These are phyloP conservation scores for Perca fluviatilis DNA, from an alignment of 2,113 vertebrate species.

Conservation along the genomic window DNA sequence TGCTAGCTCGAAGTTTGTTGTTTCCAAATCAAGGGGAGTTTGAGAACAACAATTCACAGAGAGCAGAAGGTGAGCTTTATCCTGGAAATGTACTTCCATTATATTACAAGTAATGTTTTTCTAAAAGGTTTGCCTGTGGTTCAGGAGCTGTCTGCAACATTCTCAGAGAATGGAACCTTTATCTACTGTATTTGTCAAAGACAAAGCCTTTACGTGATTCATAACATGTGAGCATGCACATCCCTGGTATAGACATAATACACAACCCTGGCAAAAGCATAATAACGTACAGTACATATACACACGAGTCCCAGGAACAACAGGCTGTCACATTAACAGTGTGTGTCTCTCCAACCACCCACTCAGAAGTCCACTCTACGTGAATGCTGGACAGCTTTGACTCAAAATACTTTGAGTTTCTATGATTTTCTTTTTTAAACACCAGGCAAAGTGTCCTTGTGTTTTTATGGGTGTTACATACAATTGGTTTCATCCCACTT, in stretches of 20 bases:
- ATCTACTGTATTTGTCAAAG: neutral
- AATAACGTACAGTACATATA: neutral
- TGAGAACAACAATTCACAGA: no score
- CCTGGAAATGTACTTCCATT: no score
- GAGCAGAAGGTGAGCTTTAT: no score
- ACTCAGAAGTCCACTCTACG: slow-evolving; percentile 22
- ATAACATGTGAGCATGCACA: neutral
- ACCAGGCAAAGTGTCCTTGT: neutral
- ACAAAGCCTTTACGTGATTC: neutral
- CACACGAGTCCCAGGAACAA: slow-evolving; percentile 22
- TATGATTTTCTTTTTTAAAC: slow-evolving; percentile 27
- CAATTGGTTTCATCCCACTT: neutral
- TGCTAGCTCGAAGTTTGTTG: no score
- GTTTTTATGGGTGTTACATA: slow-evolving; percentile 4
- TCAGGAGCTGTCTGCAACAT: neutral
- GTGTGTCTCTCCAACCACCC: slow-evolving; percentile 33
- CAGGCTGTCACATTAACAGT: slow-evolving; percentile 21
- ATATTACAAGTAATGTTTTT: neutral
- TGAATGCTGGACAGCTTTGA: slow-evolving; percentile 24
- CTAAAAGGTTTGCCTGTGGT: neutral
- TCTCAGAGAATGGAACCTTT: neutral
- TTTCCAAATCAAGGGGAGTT: no score
- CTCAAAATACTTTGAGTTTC: slow-evolving; percentile 21
- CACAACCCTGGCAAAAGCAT: neutral
- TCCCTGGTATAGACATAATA: neutral